Conservation (phyloP, 2,797 vertebrate species). For the Gallinago stenura region DNA sequence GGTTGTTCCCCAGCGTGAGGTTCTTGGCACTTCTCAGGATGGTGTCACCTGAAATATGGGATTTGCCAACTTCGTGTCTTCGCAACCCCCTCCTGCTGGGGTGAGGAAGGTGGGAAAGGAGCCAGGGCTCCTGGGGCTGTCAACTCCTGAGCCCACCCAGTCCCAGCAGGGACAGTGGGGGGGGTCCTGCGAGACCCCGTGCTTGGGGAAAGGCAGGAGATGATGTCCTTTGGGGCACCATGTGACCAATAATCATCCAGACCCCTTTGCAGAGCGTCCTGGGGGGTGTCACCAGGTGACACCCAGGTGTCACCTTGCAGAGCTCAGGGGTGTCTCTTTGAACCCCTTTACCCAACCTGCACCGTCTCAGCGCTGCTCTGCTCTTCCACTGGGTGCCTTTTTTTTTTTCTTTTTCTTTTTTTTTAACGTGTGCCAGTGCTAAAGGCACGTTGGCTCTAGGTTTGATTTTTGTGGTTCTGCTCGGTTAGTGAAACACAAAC, state of each 20-base stretch:
- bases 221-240: accelerated
- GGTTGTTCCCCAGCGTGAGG: accelerated
- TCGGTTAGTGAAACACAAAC: slow-evolving; percentile 75
- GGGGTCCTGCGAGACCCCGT: background rate
- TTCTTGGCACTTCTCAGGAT: accelerated
- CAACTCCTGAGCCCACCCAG: background rate
- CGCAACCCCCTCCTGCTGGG: background rate
- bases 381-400: background rate
- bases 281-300: no score
- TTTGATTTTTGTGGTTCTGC: slow-evolving; percentile 63
- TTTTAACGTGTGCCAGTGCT: background rate
- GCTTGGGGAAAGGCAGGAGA: accelerated
- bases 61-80: background rate
- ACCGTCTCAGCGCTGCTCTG: background rate
- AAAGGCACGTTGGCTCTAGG: slow-evolving; percentile 14
- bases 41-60: accelerated
- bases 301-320: no score
- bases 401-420: background rate
- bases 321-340: background rate
- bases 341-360: background rate
- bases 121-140: background rate
- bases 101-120: background rate
- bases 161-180: slow-evolving; percentile 1
- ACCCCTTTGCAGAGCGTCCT: background rate
- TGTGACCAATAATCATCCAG: accelerated